Conservation (phyloP, 2,797 vertebrate genomes). For the Mormyrops attenuatus region DNA sequence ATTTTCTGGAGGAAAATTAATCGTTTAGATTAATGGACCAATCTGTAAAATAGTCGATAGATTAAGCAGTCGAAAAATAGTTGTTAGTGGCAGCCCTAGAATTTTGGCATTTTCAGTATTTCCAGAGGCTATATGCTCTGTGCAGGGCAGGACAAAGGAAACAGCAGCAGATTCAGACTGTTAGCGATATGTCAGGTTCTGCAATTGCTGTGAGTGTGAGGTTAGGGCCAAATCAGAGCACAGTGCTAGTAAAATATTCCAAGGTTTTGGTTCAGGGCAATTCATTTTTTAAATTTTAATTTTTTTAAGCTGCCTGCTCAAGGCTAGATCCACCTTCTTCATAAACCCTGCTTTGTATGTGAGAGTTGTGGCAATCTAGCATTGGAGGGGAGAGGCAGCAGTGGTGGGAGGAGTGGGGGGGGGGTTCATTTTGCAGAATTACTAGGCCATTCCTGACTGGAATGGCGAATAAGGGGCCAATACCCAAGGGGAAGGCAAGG, state of each 20-base stretch:
- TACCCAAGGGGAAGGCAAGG: not conserved
- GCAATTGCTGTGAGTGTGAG: not conserved
- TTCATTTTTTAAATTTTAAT: not conserved
- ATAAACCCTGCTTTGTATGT: slow-evolving; percentile 7
- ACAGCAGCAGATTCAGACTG: not conserved
- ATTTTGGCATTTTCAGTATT: not conserved
- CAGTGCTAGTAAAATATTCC: not conserved
- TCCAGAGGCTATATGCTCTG: not conserved
- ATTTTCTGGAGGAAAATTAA: not conserved
- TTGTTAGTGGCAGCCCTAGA: not conserved
- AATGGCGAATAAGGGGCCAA: slow-evolving; percentile 16
- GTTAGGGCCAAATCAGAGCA: not conserved
- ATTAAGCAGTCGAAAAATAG: not conserved
- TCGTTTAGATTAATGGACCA: not conserved
- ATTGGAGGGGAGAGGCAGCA: not conserved
- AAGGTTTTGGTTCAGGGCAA: slow-evolving; percentile 4
- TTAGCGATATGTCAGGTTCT: not conserved
- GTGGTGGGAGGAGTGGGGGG: not conserved
- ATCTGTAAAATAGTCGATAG: not conserved
- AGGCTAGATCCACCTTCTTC: not conserved
- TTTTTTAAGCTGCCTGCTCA: not conserved
- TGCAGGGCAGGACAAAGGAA: not conserved
- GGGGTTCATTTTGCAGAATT: slow-evolving; percentile 21
- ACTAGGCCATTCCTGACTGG: slow-evolving; percentile 14
- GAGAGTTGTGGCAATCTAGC: not conserved